phyloP scores from a whole-genome alignment of 2,113 vertebrate species.

The Rhinopomastus cyanomelas region DNA sequence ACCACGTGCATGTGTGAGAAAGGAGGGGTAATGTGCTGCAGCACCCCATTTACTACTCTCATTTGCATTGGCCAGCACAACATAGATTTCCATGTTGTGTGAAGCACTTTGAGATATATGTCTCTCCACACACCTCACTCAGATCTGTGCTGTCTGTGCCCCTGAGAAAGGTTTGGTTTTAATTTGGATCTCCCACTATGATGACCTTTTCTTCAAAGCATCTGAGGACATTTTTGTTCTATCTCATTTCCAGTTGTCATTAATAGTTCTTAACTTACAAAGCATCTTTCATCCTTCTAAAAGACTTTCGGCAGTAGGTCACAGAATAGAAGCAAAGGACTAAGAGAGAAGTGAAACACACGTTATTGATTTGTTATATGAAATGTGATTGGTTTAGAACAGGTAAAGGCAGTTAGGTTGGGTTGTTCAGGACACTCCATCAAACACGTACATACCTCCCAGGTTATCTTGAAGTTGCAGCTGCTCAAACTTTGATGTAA shows the following conservation, averaged over 20 bases:
- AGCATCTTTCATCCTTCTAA: constrained; percentile 11
- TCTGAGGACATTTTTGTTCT: background rate
- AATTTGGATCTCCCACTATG: constrained; percentile 26
- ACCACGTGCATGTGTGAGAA: background rate
- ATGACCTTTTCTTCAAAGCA: constrained; percentile 13
- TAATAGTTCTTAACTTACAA: constrained; percentile 32
- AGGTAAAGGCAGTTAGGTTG: background rate
- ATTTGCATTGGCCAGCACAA: background rate
- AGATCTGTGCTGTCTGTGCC: background rate
- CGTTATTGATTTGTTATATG: constrained; percentile 27
- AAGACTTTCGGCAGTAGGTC: constrained; percentile 32
- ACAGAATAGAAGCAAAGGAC: background rate
- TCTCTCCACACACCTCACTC: background rate
- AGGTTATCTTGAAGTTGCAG: background rate
- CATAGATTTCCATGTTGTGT: background rate
- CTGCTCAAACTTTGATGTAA: background rate
- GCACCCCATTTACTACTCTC: background rate
- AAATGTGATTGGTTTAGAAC: background rate
- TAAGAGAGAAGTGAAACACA: background rate
- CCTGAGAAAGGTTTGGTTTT: constrained; percentile 14
- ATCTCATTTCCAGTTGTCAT: constrained; percentile 38
- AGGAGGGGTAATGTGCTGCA: background rate
- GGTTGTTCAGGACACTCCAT: background rate
- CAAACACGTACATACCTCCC: background rate
- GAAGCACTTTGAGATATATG: background rate